A percentile compares a stretch with the other conserved stretches of the same genome.
These are phyloP conservation scores for Crematogaster levior DNA, from an alignment of 2,888 invertebrate species.

Conservation along the genomic window DNA sequence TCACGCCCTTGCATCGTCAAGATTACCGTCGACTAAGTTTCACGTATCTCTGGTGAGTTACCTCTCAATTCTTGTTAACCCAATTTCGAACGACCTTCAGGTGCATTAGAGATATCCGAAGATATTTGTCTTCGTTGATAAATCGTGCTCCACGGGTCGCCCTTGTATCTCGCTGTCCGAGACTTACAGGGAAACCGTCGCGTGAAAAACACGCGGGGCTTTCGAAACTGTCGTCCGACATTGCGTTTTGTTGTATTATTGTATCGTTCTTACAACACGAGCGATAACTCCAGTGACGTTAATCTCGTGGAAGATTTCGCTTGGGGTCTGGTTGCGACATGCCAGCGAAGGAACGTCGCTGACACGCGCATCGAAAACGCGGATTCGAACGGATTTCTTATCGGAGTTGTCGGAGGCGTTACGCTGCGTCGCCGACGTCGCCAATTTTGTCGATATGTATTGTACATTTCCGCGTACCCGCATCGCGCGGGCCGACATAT, in stretches of 20 bases:
- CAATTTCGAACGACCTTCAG: slow-evolving; percentile 3
- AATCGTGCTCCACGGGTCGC: neutral
- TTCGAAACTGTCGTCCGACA: neutral
- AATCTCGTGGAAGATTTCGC: neutral
- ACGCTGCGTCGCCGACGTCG: neutral
- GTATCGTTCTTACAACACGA: neutral
- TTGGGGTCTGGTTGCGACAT: neutral
- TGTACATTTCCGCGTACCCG: slow-evolving; percentile 39
- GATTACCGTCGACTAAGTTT: slow-evolving; percentile 44
- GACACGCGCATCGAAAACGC: neutral
- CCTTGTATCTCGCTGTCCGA: neutral
- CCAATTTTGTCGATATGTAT: slow-evolving; percentile 7
- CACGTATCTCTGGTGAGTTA: slow-evolving; percentile 51
- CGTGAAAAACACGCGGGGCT: slow-evolving; percentile 4
- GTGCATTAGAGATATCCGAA: neutral
- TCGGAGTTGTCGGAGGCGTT: slow-evolving; percentile 26
- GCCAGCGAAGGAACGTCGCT: neutral
- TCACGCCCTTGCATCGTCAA: slow-evolving; percentile 22
- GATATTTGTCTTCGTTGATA: neutral
- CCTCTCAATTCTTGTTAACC: neutral
- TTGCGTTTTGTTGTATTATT: neutral
- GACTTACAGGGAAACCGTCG: neutral
- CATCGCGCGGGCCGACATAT: slow-evolving; percentile 34
- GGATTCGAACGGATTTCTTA: slow-evolving; percentile 21
- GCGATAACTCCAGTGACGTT: neutral